phyloP scores from a whole-genome alignment of 2,113 vertebrate species.

The Callithrix jacchus region DNA sequence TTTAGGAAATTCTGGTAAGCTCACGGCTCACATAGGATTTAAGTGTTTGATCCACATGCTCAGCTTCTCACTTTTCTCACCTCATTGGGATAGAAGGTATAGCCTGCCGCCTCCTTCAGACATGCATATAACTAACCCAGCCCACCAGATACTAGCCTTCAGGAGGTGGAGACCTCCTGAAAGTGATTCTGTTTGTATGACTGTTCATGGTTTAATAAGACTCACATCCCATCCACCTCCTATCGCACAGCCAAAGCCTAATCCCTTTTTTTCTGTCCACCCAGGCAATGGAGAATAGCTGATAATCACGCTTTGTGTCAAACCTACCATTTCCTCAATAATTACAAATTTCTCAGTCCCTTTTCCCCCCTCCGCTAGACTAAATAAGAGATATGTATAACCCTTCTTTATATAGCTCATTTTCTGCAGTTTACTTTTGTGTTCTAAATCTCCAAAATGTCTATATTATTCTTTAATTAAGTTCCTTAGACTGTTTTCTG shows the following conservation, averaged over 20 bases:
- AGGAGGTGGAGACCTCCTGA: not conserved
- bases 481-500: not conserved
- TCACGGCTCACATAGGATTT: not conserved
- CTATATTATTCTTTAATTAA: not conserved
- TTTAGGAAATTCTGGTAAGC: constrained; percentile 19
- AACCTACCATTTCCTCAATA: not conserved
- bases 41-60: not conserved
- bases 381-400: constrained; percentile 13
- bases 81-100: not conserved
- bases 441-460: not conserved
- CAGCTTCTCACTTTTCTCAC: not conserved
- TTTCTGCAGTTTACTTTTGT: not conserved
- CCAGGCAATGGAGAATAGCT: not conserved
- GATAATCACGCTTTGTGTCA: not conserved
- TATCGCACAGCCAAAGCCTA: not conserved
- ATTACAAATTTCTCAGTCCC: constrained; percentile 24
- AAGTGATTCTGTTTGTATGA: not conserved
- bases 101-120: not conserved
- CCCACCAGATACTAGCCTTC: not conserved
- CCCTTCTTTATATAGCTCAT: not conserved
- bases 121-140: not conserved
- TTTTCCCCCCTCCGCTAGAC: not conserved
- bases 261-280: not conserved
- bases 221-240: not conserved
- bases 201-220: not conserved